Conservation (phyloP, 1,140 invertebrate species). For the Nebria ingens region DNA sequence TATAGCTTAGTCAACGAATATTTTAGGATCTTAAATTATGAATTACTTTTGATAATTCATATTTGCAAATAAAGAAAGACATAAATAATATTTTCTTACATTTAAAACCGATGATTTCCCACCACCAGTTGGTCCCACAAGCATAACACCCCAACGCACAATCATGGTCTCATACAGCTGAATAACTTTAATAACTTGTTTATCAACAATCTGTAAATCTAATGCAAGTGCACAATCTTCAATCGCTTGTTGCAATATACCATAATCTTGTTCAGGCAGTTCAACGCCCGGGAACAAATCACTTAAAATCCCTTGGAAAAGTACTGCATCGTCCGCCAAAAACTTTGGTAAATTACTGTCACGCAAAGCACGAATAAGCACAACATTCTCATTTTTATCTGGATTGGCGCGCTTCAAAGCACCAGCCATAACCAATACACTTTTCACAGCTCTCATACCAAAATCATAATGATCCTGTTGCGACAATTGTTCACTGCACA, state of each 20-base stretch:
- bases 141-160: constrained; percentile 87
- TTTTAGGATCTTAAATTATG: constrained; percentile 46
- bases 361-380: constrained; percentile 69
- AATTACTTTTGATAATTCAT: neutral
- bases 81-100: constrained; percentile 33
- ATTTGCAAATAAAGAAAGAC: constrained; percentile 10
- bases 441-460: constrained; percentile 71
- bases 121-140: constrained; percentile 79
- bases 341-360: constrained; percentile 93
- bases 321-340: constrained; percentile 68
- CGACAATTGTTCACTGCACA: constrained; percentile 85
- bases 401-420: constrained; percentile 76
- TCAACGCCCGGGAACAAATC: constrained; percentile 81
- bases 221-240: constrained; percentile 38
- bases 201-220: constrained; percentile 49
- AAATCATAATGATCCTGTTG: constrained; percentile 92
- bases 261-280: constrained; percentile 70
- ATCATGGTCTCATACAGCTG: constrained; percentile 87
- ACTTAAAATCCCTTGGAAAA: constrained; percentile 76
- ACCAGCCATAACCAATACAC: constrained; percentile 73
- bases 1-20: constrained; percentile 51
- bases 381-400: constrained; percentile 67
- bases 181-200: constrained; percentile 65
- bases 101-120: constrained; percentile 65
- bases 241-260: constrained; percentile 51